Percentiles rank a stretch among this genome's conserved stretches.
Evolutionary conservation across 2,113 vertebrate species (phyloP).

Genomic region (Ifrita kowaldi): DNA sequence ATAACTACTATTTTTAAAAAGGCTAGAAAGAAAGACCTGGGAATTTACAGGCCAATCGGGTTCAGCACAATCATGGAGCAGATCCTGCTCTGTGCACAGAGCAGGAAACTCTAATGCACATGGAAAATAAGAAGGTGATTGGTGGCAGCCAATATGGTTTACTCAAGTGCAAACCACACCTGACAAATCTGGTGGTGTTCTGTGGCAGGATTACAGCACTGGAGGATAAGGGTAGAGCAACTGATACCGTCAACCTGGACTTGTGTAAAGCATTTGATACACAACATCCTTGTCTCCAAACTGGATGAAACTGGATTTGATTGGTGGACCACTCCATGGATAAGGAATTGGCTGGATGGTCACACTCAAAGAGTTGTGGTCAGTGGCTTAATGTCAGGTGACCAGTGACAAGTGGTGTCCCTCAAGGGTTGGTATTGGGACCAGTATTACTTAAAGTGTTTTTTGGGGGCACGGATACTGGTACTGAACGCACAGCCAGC

Average conservation of each 20-base stretch:
- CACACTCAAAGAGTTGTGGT: neutral
- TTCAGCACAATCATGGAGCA: neutral
- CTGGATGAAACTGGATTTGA: neutral
- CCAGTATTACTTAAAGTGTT: neutral
- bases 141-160: neutral
- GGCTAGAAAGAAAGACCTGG: neutral
- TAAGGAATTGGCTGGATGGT: neutral
- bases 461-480: accelerated
- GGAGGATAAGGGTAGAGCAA: neutral
- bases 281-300: neutral
- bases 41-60: neutral
- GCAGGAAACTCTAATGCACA: neutral
- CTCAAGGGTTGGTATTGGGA: accelerated
- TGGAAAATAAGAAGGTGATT: neutral
- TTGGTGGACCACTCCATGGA: accelerated
- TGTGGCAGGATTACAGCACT: accelerated
- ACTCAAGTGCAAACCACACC: neutral
- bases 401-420: neutral
- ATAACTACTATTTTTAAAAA: neutral
- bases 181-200: neutral
- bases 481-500: neutral
- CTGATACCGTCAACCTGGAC: neutral
- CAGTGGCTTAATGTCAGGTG: neutral
- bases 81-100: too few species aligned
- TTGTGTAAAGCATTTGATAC: neutral